Evolutionary conservation across 2,888 invertebrate genomes (phyloP).

Genomic region (Andrena praecox): DNA sequence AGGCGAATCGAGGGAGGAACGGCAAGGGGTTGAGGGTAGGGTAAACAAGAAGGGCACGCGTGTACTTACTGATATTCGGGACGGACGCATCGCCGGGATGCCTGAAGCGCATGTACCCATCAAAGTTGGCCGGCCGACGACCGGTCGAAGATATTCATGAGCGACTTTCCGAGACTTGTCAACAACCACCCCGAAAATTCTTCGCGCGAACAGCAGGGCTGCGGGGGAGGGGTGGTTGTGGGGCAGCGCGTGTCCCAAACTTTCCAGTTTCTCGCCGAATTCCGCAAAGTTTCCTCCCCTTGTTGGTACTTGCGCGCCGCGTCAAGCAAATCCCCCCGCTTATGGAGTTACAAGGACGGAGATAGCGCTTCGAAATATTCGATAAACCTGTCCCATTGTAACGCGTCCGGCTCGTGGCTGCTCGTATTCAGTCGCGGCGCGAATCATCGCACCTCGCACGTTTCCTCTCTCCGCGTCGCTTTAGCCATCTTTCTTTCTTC

Average conservation of each 20-base stretch:
- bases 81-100: constrained; percentile 14
- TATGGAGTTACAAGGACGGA: constrained; percentile 16
- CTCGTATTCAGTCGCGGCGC: not conserved
- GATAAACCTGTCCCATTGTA: constrained; percentile 14
- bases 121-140: constrained; percentile 36
- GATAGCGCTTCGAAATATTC: constrained; percentile 30
- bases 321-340: constrained; percentile 32
- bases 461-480: no score
- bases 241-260: constrained; percentile 49
- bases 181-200: constrained; percentile 54
- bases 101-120: constrained; percentile 24
- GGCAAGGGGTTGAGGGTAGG: not conserved
- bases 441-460: not conserved
- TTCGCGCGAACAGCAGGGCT: not conserved
- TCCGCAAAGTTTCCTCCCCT: constrained; percentile 51
- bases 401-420: not conserved
- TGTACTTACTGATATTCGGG: constrained; percentile 1
- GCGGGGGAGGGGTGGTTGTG: not conserved
- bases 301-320: constrained; percentile 23
- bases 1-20: not conserved
- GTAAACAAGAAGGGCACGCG: not conserved
- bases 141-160: constrained; percentile 58
- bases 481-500: no score
- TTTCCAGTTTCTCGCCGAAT: constrained; percentile 54
- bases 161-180: constrained; percentile 65